Base-by-base conservation (phyloP, 2,113 vertebrate genomes). In the Sceloporus undulatus region DNA sequence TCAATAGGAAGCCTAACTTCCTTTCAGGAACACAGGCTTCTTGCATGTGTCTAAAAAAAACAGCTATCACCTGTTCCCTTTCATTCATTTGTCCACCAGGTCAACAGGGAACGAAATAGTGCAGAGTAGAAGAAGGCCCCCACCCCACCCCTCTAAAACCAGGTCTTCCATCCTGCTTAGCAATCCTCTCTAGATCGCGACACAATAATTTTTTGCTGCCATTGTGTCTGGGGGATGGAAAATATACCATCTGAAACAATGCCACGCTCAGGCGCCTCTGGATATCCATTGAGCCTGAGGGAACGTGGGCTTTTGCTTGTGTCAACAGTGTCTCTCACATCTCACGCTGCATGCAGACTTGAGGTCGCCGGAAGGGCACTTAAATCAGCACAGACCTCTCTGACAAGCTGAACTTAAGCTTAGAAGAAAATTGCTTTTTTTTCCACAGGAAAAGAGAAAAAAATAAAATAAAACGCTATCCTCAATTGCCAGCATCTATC, bases 321-420 rank as follows among this genome's bases (percentile, higher is more conserved):
- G 88, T 96, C 94, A 96, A 95, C 65, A 94, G 85, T 80, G 90
- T 88, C 74, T 92, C 91, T 94, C 92, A 86, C 92, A 91, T 91
- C 91, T 92, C 89, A 42, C 84, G n/a, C 84, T 89, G 89, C 86
- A 85, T 4, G 23, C 68, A 65, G 88, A 94, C 79, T 88, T 91
- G 88, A 94, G 88, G 89, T 94, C 89, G 74, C 81, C 10, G 68
- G 71, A 95, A 93, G 91, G 87, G 54, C 82, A 77, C 76, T 91
- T 88, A 91, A 94, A 90, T 90, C 86, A 85, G 94, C 70, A 91
- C 5, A 87, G 79, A 83, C 8, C 14, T 40, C 92, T 29, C 62
- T 73, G 87, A 93, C 82, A 92, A 80, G 73, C 27, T 65, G 65
- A 86, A 25, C 62, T 84, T 82, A 82, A 87, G 84, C 71, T 85